These are phyloP conservation scores for Agrochola lota DNA, from an alignment of 2,888 invertebrate genomes.

Conservation along the genomic window DNA sequence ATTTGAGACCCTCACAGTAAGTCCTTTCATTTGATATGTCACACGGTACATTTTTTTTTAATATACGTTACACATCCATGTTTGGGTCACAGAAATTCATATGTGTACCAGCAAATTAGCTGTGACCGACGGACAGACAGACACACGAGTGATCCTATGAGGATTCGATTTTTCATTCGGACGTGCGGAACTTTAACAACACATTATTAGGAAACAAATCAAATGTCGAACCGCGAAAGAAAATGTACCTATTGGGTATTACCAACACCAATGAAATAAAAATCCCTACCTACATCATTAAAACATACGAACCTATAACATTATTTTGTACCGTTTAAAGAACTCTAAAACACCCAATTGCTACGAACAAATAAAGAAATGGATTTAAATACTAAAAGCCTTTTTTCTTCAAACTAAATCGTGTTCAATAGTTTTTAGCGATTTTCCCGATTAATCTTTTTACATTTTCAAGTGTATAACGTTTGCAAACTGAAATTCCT, in stretches of 20 bases:
- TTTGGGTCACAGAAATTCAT: no score
- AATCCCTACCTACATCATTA: conserved; percentile 30
- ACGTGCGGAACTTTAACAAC: neutral
- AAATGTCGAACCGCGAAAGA: conserved; percentile 15
- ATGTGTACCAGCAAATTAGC: no score
- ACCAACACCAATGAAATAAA: neutral
- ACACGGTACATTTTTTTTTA: no score
- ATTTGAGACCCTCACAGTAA: no score
- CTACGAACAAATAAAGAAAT: neutral
- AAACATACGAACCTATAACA: neutral
- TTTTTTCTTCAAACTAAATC: conserved; percentile 5
- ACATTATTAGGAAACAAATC: conserved; percentile 16
- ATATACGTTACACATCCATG: no score
- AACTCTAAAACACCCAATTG: neutral
- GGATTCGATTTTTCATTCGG: no score
- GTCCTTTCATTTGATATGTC: no score
- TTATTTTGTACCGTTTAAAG: conserved; percentile 3
- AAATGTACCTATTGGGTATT: conserved; percentile 17
- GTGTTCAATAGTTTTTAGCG: conserved; percentile 18
- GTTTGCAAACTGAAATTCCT: conserved; percentile 33
- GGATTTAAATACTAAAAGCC: conserved; percentile 3
- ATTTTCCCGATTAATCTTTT: conserved; percentile 28
- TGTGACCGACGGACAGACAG: no score
- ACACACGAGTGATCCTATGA: no score
- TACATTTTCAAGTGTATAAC: conserved; percentile 20